Conservation (phyloP, 2,113 vertebrate genomes). For the Nothocercus nigrocapillus region DNA sequence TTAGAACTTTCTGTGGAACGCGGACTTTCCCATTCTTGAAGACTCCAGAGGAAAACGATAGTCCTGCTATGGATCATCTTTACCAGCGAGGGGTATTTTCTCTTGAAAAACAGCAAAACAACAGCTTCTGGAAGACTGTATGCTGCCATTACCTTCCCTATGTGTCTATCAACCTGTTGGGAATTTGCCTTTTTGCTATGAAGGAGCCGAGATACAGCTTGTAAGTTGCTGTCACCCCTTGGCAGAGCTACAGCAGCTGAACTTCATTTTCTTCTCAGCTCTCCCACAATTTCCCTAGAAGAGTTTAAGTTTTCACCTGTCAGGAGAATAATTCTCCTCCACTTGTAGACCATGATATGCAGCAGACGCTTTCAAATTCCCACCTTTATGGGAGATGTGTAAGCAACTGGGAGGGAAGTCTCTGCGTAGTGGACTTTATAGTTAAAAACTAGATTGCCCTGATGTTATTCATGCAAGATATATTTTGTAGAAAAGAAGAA, state of each 20-base stretch:
- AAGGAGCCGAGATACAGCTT: background rate
- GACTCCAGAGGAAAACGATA: background rate
- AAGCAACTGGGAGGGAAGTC: background rate
- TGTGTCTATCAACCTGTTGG: background rate
- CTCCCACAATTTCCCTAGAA: background rate
- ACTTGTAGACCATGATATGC: background rate
- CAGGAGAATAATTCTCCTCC: background rate
- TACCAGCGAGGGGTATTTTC: background rate
- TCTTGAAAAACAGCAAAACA: background rate
- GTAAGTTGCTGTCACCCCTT: background rate
- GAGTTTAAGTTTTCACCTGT: background rate
- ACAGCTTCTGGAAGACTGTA: background rate
- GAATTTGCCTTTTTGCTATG: background rate
- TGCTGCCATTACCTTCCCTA: background rate
- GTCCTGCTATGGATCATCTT: background rate
- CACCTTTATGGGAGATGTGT: background rate
- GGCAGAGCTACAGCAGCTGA: background rate
- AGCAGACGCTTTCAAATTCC: background rate
- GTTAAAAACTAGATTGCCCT: background rate
- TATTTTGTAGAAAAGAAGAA: background rate
- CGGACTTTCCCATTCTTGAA: background rate
- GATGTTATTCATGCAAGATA: background rate
- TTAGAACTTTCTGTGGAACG: background rate
- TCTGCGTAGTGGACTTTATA: background rate
- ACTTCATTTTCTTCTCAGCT: background rate